phyloP scores from a whole-genome alignment of 2,797 vertebrate genomes.

The Agapornis canus region DNA sequence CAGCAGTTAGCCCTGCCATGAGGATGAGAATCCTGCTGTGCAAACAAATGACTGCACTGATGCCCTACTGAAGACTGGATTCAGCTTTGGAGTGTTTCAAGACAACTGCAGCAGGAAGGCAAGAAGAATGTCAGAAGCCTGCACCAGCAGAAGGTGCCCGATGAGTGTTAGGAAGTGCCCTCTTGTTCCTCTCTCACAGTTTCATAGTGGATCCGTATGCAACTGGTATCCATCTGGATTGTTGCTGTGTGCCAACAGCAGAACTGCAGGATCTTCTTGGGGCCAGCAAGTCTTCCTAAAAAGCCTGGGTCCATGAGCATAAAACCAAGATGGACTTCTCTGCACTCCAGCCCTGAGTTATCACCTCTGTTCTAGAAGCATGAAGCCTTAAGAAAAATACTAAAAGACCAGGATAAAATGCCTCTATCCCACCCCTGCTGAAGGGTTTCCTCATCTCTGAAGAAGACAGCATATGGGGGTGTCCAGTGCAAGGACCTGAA shows the following conservation, averaged over 20 bases:
- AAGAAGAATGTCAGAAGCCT: neutral
- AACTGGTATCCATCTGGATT: neutral
- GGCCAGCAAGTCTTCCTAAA: neutral
- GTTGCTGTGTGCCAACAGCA: neutral
- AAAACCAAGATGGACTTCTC: neutral
- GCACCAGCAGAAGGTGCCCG: neutral
- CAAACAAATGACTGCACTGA: neutral
- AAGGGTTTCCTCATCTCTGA: neutral
- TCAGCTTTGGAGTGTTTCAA: neutral
- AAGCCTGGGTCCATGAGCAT: neutral
- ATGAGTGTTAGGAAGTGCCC: neutral
- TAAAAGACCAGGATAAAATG: neutral
- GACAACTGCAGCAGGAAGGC: neutral
- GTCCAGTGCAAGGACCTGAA: neutral
- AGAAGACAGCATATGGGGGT: neutral
- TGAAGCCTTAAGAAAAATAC: neutral
- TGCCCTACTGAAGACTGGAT: neutral
- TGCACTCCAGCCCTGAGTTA: neutral
- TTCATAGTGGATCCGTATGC: neutral
- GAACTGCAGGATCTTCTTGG: neutral
- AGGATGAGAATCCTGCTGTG: slow-evolving; percentile 12
- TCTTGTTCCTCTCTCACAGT: neutral
- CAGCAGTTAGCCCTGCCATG: neutral
- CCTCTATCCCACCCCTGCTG: neutral
- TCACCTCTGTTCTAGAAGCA: neutral